Percentiles rank a stretch among this genome's conserved stretches.
phyloP scores from a whole-genome alignment of 2,113 vertebrate genomes.

The Egretta garzetta region DNA sequence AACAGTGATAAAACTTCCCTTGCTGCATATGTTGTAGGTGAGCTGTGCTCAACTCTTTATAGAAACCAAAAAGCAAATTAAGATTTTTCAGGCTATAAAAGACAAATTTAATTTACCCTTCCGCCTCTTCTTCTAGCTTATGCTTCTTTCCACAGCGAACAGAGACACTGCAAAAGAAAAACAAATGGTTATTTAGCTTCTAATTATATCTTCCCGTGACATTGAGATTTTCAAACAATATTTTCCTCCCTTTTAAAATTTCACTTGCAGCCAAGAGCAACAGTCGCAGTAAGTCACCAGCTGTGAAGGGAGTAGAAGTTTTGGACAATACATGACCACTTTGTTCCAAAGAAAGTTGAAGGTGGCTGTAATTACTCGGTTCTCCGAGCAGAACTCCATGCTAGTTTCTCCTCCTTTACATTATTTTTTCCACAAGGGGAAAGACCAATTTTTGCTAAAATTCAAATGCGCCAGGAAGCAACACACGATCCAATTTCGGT shows the following conservation, averaged over 20 bases:
- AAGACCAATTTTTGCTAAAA: background rate
- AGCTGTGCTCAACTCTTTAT: background rate
- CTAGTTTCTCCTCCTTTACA: background rate
- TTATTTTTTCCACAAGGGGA: background rate
- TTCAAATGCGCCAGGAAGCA: background rate
- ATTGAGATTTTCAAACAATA: background rate
- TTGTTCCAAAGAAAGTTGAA: background rate
- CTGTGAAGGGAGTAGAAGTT: background rate
- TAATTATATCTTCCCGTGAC: background rate
- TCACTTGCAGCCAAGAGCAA: background rate
- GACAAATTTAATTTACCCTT: constrained; percentile 72
- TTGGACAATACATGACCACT: background rate
- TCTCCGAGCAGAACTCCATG: background rate
- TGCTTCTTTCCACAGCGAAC: constrained; percentile 72
- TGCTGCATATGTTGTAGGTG: background rate
- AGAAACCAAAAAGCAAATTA: background rate
- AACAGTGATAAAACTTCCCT: background rate
- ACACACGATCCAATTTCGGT: fast-evolving
- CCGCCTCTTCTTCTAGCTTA: constrained; percentile 71
- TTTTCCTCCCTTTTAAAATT: background rate
- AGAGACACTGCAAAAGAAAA: constrained; percentile 50
- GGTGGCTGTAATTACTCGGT: fast-evolving
- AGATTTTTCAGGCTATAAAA: background rate
- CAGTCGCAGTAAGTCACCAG: background rate
- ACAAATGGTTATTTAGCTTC: background rate